Evolutionary conservation across 1,140 invertebrate genomes (phyloP).

Genomic region (Drosophila nannoptera): DNA sequence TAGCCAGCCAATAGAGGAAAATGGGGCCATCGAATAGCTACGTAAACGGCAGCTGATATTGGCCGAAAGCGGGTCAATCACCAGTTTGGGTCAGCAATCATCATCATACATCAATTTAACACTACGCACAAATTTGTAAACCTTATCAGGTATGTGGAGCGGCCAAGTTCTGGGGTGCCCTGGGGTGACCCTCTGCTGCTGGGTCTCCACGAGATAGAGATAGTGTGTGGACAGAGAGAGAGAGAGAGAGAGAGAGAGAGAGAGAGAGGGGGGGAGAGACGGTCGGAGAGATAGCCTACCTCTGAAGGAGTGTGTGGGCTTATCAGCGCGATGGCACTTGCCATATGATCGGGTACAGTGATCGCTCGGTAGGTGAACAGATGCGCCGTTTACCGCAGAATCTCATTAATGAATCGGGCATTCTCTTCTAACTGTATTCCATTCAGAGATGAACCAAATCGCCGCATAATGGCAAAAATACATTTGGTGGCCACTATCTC

Average conservation of each 20-base stretch:
- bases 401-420: conserved; percentile 5
- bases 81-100: conserved; percentile 13
- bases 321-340: conserved; percentile 16
- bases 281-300: not conserved
- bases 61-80: conserved; percentile 26
- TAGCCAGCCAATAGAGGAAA: not conserved
- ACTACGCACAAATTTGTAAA: conserved; percentile 47
- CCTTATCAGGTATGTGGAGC: conserved; percentile 36
- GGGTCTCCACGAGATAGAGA: not conserved
- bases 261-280: too few species aligned
- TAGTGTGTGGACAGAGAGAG: too few species aligned
- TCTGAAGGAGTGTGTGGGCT: conserved; percentile 21
- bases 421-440: conserved; percentile 27
- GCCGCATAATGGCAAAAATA: conserved; percentile 20
- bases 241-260: too few species aligned
- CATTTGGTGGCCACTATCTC: conserved; percentile 14
- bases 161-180: conserved; percentile 26
- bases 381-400: not conserved
- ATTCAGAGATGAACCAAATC: conserved; percentile 19
- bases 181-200: not conserved
- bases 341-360: conserved; percentile 2
- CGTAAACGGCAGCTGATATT: not conserved
- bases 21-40: conserved; percentile 12
- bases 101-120: conserved; percentile 58
- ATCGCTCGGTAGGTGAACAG: not conserved